Evolutionary conservation across 2,113 vertebrate species (phyloP).

Genomic region (Brachypodius melanocephalos): DNA sequence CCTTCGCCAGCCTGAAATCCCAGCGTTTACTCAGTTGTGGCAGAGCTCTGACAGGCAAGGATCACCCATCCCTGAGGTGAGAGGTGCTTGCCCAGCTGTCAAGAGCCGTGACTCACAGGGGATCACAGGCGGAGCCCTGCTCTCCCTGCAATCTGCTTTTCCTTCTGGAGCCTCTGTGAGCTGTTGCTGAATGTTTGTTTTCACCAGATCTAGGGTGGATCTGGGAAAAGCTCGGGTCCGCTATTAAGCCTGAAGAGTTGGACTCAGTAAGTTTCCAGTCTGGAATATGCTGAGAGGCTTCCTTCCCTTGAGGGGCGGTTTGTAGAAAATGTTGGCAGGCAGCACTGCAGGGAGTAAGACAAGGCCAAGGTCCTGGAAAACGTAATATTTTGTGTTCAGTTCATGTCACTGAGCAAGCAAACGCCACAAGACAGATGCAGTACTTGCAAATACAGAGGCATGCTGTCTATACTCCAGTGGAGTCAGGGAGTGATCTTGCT

Average conservation of each 20-base stretch:
- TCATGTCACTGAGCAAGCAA: background rate
- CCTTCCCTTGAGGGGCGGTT: background rate
- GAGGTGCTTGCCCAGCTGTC: background rate
- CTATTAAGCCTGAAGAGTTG: background rate
- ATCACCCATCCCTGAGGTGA: constrained; percentile 23
- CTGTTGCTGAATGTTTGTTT: constrained; percentile 17
- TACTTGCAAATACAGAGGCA: background rate
- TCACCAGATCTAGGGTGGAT: background rate
- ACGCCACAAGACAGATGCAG: background rate
- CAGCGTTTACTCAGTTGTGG: background rate
- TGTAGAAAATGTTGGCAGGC: background rate
- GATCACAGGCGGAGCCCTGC: background rate
- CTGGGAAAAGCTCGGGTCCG: background rate
- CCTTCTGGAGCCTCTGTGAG: background rate
- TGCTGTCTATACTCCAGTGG: background rate
- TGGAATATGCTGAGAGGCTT: background rate
- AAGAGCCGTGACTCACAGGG: background rate
- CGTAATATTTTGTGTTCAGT: background rate
- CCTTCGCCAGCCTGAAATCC: background rate
- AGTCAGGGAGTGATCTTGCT: background rate
- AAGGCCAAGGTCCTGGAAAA: background rate
- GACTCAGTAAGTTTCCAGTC: constrained; percentile 9
- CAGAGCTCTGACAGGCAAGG: background rate
- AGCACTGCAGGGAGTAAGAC: background rate
- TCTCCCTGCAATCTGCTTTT: background rate